These are phyloP conservation scores for Calyptommatus sinebrachiatus DNA, from an alignment of 2,113 vertebrate species.

Conservation along the genomic window DNA sequence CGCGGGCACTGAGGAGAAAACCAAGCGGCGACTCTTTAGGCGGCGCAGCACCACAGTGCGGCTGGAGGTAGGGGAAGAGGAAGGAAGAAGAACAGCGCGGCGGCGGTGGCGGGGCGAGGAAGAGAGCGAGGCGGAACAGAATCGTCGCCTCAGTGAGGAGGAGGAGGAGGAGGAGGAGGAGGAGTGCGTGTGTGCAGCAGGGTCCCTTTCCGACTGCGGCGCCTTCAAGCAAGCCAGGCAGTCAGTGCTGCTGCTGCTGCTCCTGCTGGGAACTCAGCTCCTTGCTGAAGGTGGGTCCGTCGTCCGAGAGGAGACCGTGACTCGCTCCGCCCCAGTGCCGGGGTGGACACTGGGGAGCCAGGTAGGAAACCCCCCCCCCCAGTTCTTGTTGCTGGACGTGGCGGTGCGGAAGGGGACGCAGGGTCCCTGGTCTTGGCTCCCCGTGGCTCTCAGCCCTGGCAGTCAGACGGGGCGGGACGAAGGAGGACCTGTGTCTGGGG, in stretches of 20 bases:
- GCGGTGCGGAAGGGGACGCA: too few species aligned
- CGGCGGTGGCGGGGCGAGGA: not conserved
- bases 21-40: conserved; percentile 22
- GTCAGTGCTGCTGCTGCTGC: not conserved
- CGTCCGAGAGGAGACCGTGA: too few species aligned
- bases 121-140: too few species aligned
- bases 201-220: not conserved
- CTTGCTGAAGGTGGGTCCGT: too few species aligned
- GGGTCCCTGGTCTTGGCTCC: too few species aligned
- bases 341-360: not conserved
- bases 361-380: too few species aligned
- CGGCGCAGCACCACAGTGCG: too few species aligned
- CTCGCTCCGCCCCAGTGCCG: not conserved
- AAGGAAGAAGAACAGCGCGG: too few species aligned
- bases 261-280: too few species aligned
- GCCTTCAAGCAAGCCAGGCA: not conserved
- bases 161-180: too few species aligned
- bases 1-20: conserved; percentile 38
- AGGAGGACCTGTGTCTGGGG: not conserved
- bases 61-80: not conserved
- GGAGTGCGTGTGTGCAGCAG: not conserved
- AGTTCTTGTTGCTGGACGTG: too few species aligned
- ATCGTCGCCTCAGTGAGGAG: too few species aligned
- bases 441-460: not conserved
- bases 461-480: not conserved